A percentile compares a stretch with the other conserved stretches of the same genome.
Conservation (phyloP, 2,113 vertebrate genomes). For the Phodopus roborovskii region DNA sequence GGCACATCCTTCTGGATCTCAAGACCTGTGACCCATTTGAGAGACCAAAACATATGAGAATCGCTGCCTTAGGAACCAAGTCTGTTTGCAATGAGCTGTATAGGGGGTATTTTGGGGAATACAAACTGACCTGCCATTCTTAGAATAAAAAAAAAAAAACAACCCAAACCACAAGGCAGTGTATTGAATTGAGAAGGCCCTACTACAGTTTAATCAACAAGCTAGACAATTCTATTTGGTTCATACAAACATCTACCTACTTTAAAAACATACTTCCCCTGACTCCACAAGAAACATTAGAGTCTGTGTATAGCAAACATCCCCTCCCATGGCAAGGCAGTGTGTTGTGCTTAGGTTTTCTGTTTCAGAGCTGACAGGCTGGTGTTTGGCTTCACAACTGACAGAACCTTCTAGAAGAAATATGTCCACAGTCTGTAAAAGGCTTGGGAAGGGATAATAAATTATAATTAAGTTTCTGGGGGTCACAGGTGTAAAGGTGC, state of each 20-base stretch:
- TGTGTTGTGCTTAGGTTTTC: neutral
- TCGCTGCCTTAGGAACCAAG: neutral
- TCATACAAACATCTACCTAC: neutral
- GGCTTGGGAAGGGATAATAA: neutral
- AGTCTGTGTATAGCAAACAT: neutral
- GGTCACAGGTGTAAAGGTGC: neutral
- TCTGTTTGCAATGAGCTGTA: neutral
- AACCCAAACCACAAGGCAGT: neutral
- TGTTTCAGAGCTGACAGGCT: neutral
- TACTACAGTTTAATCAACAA: neutral
- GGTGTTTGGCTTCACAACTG: constrained; percentile 9
- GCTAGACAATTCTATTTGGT: neutral
- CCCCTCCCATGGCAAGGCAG: neutral
- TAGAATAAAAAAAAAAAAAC: neutral
- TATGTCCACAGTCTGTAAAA: neutral
- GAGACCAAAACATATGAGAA: neutral
- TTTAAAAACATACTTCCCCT: neutral
- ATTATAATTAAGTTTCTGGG: neutral
- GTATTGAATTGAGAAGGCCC: neutral
- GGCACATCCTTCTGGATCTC: neutral
- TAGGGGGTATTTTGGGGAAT: neutral
- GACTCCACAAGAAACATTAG: neutral
- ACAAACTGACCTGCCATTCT: neutral
- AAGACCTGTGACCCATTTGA: neutral
- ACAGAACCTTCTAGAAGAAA: neutral